Conservation (phyloP, 2,888 invertebrate species). For the Dermolepida albohirtum region DNA sequence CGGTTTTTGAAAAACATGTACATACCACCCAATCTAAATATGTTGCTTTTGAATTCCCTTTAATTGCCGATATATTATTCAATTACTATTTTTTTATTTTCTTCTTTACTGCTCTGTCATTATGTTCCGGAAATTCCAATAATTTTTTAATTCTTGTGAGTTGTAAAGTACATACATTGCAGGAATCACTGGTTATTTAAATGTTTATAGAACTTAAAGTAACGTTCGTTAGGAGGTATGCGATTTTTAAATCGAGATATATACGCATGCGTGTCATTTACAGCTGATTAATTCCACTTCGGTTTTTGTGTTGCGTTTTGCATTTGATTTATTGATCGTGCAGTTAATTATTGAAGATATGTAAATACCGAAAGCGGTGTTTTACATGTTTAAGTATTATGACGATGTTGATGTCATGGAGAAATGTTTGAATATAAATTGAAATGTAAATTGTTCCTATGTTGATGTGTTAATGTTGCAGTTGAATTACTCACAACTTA, state of each 20-base stretch:
- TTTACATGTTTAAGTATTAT: slow-evolving; percentile 24
- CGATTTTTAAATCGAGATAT: slow-evolving; percentile 15
- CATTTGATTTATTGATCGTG: slow-evolving; percentile 23
- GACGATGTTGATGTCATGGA: slow-evolving; percentile 10
- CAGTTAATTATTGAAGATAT: slow-evolving; percentile 27
- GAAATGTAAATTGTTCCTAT: slow-evolving; percentile 21
- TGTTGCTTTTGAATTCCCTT: too few species aligned
- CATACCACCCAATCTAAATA: background rate
- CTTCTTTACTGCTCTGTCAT: too few species aligned
- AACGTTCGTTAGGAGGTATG: slow-evolving; percentile 23
- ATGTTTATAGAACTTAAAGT: background rate
- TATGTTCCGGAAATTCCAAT: too few species aligned
- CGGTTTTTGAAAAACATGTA: background rate
- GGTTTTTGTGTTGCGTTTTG: background rate
- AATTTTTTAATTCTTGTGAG: too few species aligned
- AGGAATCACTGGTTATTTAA: too few species aligned
- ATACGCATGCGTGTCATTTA: slow-evolving; percentile 15
- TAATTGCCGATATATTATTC: too few species aligned
- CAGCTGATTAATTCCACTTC: slow-evolving; percentile 33
- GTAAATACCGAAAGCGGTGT: slow-evolving; percentile 18
- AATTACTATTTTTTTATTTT: too few species aligned
- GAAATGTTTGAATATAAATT: slow-evolving; percentile 22
- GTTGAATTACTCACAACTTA: slow-evolving; percentile 12
- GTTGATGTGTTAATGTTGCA: slow-evolving; percentile 26
- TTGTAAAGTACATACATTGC: too few species aligned